Percentiles rank a stretch among this genome's conserved stretches.
Conservation (phyloP, 2,113 vertebrate species). For the Orthochromis malagaraziensis region DNA sequence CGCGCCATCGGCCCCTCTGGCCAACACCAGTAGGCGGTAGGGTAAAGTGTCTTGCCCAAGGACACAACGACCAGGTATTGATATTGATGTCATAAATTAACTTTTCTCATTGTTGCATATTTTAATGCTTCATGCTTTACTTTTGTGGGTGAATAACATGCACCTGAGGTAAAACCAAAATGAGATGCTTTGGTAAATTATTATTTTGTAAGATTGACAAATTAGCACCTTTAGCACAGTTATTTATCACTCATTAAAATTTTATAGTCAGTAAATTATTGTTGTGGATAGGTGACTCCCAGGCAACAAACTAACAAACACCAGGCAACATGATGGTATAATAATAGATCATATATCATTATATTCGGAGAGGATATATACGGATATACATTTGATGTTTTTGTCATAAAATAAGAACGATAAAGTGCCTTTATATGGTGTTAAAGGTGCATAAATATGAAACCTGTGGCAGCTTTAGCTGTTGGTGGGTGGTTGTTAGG, state of each 20-base stretch:
- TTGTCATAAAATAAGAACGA: neutral
- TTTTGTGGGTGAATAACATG: neutral
- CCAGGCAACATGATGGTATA: neutral
- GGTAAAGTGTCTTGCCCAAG: no score
- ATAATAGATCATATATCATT: neutral
- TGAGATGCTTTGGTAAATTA: neutral
- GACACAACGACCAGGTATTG: no score
- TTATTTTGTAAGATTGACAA: neutral
- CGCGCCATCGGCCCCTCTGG: no score
- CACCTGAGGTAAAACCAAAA: neutral
- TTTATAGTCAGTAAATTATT: neutral
- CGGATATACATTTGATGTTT: accelerated
- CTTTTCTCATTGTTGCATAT: accelerated
- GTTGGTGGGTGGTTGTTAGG: neutral
- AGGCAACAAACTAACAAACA: neutral
- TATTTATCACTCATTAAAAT: neutral
- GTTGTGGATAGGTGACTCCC: neutral
- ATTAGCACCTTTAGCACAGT: neutral
- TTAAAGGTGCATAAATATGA: neutral
- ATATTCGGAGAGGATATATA: neutral
- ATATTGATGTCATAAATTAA: neutral
- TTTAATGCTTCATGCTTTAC: neutral
- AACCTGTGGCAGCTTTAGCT: neutral
- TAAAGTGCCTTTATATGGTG: neutral
- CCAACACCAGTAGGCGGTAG: no score